Evolutionary conservation across 2,797 vertebrate species (phyloP).

Genomic region (Buceros bicornis): DNA sequence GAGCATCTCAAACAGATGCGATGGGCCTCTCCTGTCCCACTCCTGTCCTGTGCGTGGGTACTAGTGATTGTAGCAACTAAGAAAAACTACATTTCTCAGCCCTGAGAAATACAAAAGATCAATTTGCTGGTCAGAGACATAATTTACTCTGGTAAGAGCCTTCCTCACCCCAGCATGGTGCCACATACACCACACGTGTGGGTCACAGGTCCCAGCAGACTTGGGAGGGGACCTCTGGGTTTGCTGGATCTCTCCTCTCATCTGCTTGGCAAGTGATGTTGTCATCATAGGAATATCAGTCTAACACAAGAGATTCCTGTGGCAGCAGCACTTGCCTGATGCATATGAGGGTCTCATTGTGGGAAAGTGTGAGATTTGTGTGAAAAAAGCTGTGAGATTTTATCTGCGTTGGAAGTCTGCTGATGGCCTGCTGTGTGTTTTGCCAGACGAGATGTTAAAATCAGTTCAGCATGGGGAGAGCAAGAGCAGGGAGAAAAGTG

Average conservation of each 20-base stretch:
- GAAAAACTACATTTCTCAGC: not conserved
- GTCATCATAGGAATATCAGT: fast-evolving
- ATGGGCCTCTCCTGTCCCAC: not conserved
- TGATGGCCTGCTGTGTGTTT: not conserved
- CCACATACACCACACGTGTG: fast-evolving
- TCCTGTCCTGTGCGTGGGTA: not conserved
- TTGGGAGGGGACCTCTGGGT: not conserved
- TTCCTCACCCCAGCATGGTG: not conserved
- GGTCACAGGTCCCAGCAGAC: not conserved
- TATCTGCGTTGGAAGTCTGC: not conserved
- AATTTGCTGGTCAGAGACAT: not conserved
- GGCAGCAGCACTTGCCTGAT: not conserved
- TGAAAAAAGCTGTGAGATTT: not conserved
- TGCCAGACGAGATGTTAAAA: not conserved
- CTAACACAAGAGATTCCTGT: not conserved
- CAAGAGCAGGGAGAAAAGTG: not conserved
- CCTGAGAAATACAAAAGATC: not conserved
- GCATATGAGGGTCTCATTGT: not conserved
- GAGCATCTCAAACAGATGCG: not conserved
- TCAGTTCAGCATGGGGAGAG: not conserved
- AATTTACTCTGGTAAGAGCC: not conserved
- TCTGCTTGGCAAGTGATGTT: not conserved
- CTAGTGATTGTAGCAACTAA: not conserved
- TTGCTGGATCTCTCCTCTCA: not conserved
- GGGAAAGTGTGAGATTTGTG: not conserved